A percentile compares a stretch with the other conserved stretches of the same genome.
phyloP scores from a whole-genome alignment of 2,888 invertebrate species.

The Lochmaea capreae region DNA sequence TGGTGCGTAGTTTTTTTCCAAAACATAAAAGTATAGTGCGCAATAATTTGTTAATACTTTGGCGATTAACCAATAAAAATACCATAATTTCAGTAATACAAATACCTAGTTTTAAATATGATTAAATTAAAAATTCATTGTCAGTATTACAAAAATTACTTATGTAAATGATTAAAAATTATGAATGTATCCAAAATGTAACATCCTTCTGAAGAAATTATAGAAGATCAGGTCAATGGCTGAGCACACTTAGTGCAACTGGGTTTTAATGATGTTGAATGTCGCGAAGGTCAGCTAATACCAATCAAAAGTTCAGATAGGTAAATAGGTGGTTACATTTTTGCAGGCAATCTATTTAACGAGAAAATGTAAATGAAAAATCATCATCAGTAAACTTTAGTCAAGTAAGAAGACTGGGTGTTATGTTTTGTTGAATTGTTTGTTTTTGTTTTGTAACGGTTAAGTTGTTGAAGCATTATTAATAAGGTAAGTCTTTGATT shows the following conservation, averaged over 20 bases:
- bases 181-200: slow-evolving; percentile 9
- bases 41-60: too few species aligned
- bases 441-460: not conserved
- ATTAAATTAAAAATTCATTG: slow-evolving; percentile 5
- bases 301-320: slow-evolving; percentile 41
- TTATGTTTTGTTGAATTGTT: not conserved
- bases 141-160: not conserved
- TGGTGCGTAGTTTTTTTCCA: too few species aligned
- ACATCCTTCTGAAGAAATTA: slow-evolving; percentile 13
- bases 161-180: not conserved
- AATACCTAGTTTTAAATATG: not conserved
- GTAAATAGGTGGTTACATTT: slow-evolving; percentile 41
- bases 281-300: slow-evolving; percentile 38
- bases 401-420: not conserved
- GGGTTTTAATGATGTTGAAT: slow-evolving; percentile 23
- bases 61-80: too few species aligned
- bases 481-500: not conserved
- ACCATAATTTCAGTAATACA: not conserved
- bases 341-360: slow-evolving; percentile 25
- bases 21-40: too few species aligned
- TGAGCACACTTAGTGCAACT: slow-evolving; percentile 6
- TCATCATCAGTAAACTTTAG: slow-evolving; percentile 16
- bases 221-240: not conserved
- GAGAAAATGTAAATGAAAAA: slow-evolving; percentile 3
- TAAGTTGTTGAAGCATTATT: not conserved